Percentiles rank a stretch among this genome's conserved stretches.
Evolutionary conservation across 2,888 invertebrate genomes (phyloP).

Genomic region (Pyrochroa serraticornis): DNA sequence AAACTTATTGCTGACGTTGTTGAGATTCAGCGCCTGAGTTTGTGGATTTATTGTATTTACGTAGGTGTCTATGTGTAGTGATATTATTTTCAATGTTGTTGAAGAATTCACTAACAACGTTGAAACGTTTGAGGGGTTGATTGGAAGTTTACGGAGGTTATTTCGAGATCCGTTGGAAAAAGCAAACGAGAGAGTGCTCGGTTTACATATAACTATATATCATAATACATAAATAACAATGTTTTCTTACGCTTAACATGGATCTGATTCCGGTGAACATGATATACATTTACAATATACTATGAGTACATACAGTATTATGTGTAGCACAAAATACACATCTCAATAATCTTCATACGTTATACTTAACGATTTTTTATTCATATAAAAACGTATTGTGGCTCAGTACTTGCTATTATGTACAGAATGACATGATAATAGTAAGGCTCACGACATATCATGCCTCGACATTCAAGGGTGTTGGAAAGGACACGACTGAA

Average conservation of each 20-base stretch:
- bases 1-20: no score
- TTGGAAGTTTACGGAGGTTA: no score
- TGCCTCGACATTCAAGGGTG: background rate
- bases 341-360: constrained; percentile 13
- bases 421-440: constrained; percentile 15
- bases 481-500: background rate
- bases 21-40: no score
- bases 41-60: no score
- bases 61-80: no score
- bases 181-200: no score
- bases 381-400: constrained; percentile 25
- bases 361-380: constrained; percentile 16
- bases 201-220: constrained; percentile 27
- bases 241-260: constrained; percentile 26
- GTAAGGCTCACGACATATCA: constrained; percentile 19
- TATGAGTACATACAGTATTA: constrained; percentile 30
- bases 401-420: constrained; percentile 12
- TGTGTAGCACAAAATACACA: constrained; percentile 30
- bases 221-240: constrained; percentile 31
- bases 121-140: no score
- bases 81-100: no score
- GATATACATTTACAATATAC: constrained; percentile 29
- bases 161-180: no score
- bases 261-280: constrained; percentile 25
- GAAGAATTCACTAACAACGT: no score